phyloP scores from a whole-genome alignment of 2,113 vertebrate species.

The Eublepharis macularius region DNA sequence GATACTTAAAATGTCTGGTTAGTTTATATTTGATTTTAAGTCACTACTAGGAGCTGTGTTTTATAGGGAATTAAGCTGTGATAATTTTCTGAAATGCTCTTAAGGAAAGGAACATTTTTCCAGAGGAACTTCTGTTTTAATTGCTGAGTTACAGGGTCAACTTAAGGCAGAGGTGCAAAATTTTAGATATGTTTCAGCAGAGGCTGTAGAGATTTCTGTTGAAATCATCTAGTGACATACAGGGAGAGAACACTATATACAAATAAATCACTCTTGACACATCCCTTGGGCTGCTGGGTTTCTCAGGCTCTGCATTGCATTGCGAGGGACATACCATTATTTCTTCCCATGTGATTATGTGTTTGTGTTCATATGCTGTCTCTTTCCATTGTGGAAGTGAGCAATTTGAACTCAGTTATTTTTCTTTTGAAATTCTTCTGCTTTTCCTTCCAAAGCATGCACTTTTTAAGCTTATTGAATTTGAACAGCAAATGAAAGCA shows the following conservation, averaged over 20 bases:
- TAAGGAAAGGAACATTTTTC: constrained; percentile 22
- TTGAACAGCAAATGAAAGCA: constrained; percentile 42
- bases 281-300: constrained; percentile 65
- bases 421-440: constrained; percentile 45
- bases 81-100: background rate
- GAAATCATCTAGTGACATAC: constrained; percentile 58
- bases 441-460: constrained; percentile 54
- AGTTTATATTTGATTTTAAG: background rate
- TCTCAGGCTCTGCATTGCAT: constrained; percentile 48
- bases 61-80: constrained; percentile 5
- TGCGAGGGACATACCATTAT: constrained; percentile 53
- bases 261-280: constrained; percentile 71
- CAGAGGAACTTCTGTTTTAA: constrained; percentile 24
- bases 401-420: constrained; percentile 58
- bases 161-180: constrained; percentile 14
- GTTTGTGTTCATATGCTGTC: constrained; percentile 67
- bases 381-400: constrained; percentile 65
- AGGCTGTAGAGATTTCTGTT: constrained; percentile 30
- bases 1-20: background rate
- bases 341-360: constrained; percentile 68
- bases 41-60: constrained; percentile 12
- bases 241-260: constrained; percentile 37
- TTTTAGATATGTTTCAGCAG: constrained; percentile 3
- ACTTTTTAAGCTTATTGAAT: constrained; percentile 64
- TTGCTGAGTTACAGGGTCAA: constrained; percentile 2